Base-by-base conservation (phyloP, 2,113 vertebrate species). In the Macheiramphus alcinus region DNA sequence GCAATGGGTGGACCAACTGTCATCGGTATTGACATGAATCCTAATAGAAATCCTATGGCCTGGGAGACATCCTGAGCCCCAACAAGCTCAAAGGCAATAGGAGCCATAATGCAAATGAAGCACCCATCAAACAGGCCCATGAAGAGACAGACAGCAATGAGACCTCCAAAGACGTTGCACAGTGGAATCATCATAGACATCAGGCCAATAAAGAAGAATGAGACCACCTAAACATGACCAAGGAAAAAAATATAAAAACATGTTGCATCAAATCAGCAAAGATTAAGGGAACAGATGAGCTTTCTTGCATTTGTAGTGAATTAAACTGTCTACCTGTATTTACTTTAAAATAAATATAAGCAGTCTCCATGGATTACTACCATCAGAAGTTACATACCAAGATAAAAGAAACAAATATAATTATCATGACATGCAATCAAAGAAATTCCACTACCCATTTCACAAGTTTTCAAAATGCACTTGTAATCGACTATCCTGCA, bases 121-220 rank as follows among this genome's bases (percentile, higher is more conserved):
- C 99, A 99, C 78, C 99, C 99, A 7, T 99, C 99, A 73, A 99
- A 99, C 72, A 99, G 96, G 16, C 99, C 99, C 99, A 99, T 99
- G 80, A 99, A 97, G 88, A 99, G 98, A 89, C 99, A 99, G 63
- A 99, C 99, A 5, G 98, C 99, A 4, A 99, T 98, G 52, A 99
- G 99, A 16, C 98, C 98, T 5, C 98, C 99, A 7, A 99, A 99
- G 90, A 98, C 58, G 0, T 97, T 25, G 92, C 99, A 99, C 89
- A 99, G 87, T 4, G 99, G 99, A 78, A 99, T 99, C 99, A 99
- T 99, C 99, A 99, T 99, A 56, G 99, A 99, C 99, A 99, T 99
- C 95, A 99, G 36, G 40, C 99, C 99, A 16, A 99, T 99, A 82
- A 99, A 98, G 50, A 99, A 83, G 96, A 99, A 99, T 8, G 99